Evolutionary conservation across 2,888 invertebrate species (phyloP), one percentile per base, ranked within the genome.

Genomic region (Alcis repandata): DNA sequence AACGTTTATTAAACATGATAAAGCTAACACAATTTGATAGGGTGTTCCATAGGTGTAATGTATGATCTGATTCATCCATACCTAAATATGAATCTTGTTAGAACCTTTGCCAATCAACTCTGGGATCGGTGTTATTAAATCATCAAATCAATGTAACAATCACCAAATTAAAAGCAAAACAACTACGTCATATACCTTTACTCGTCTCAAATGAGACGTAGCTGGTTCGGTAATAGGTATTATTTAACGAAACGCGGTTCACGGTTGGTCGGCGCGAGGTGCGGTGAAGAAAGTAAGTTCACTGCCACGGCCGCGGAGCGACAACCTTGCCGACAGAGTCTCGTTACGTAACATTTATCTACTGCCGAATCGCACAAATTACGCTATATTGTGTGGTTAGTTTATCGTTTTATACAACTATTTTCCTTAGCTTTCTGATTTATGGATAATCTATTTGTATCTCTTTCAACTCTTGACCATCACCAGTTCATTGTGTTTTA

Each of bases 241-340:
- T 80, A 77, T 79, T 80, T 78, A 79, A 77, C 74, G 71, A 78
- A 74, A 76, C 77, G 68, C 74, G 75, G 80, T 88, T 86, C 85
- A 89, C 88, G 89, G 86, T 87, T 85, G 85, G 87, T 77, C 78
- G 79, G 72, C 73, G 79, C 79, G 83, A 74, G 79, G 73, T 72
- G 79, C 73, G 75, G 74, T 77, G 83, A 89, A 91, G 92, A 91
- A 91, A 92, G 91, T 90, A 92, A 92, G 92, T 92, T 93, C 93
- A 93, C 87, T 92, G 92, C 90, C 92, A 92, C 87, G 92, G 92
- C 82, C 91, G 79, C 82, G 84, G 85, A 84, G 86, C 91, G 91
- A 90, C 92, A 90, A 90, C 91, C 91, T 91, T 89, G 89, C 82
- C 52, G 61, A 45, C 57, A 56, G 53, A 59, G 45, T 57, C 66